These are phyloP conservation scores for Rhynchonema sp. DNA, from an alignment of 2,888 invertebrate genomes.

Conservation along the genomic window DNA sequence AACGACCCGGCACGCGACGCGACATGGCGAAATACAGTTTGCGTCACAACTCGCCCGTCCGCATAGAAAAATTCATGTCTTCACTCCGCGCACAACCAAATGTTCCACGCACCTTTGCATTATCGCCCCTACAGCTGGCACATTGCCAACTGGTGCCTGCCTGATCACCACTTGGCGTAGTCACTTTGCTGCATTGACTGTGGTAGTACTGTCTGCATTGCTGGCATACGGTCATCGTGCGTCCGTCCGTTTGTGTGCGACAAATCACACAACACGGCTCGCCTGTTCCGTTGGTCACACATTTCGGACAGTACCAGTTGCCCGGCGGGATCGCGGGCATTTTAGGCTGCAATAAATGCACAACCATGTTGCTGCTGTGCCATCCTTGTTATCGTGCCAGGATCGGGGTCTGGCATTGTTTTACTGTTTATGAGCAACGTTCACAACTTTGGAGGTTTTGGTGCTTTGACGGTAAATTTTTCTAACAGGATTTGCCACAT, in stretches of 20 bases:
- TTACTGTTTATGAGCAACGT: too few relatives aligned
- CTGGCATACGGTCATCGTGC: conserved; percentile 7
- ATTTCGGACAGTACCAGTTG: conserved; percentile 94
- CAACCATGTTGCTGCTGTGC: too few relatives aligned
- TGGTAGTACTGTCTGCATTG: conserved; percentile 8
- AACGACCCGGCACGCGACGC: too few relatives aligned
- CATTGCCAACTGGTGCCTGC: not conserved
- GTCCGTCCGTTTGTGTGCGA: conserved; percentile 28
- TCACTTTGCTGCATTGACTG: conserved; percentile 7
- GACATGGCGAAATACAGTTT: too few relatives aligned
- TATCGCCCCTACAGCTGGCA: not conserved
- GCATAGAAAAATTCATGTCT: too few relatives aligned
- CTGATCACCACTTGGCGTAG: conserved; percentile 1
- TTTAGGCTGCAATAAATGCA: not conserved
- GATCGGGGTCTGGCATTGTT: not conserved
- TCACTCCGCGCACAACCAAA: too few relatives aligned
- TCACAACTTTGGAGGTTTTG: too few relatives aligned
- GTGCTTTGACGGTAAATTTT: too few relatives aligned
- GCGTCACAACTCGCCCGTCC: too few relatives aligned
- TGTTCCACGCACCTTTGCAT: too few relatives aligned
- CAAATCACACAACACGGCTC: conserved; percentile 84
- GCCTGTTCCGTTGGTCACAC: conserved; percentile 54
- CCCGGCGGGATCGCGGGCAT: conserved; percentile 88
- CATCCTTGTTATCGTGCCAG: too few relatives aligned
- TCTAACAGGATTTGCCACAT: too few relatives aligned